Evolutionary conservation across 1,140 invertebrate species (phyloP).

Genomic region (Augochlora pura): DNA sequence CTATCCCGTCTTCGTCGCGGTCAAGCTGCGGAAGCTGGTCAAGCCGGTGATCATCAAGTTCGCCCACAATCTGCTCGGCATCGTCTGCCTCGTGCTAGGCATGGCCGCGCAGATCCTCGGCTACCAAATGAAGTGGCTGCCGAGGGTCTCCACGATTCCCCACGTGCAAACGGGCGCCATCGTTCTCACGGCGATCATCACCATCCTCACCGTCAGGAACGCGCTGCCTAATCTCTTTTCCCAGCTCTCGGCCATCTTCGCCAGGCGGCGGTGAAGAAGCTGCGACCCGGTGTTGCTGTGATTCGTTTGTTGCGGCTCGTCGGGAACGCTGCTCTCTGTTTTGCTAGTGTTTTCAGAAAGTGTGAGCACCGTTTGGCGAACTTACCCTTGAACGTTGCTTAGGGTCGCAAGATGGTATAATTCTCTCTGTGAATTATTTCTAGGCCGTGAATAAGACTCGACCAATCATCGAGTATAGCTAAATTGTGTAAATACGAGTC

Average conservation of each 20-base stretch:
- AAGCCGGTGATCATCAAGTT: constrained; percentile 68
- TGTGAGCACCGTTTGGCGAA: too few relatives aligned
- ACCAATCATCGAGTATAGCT: too few relatives aligned
- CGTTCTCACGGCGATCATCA: constrained; percentile 55
- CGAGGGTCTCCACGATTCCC: not conserved
- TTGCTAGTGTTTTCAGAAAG: too few relatives aligned
- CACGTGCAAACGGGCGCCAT: constrained; percentile 25
- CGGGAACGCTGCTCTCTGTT: too few relatives aligned
- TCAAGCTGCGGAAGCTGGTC: constrained; percentile 57
- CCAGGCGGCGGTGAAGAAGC: too few relatives aligned
- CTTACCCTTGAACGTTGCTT: too few relatives aligned
- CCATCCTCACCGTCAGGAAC: constrained; percentile 57
- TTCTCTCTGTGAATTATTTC: too few relatives aligned
- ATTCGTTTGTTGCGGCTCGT: too few relatives aligned
- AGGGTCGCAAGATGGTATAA: too few relatives aligned
- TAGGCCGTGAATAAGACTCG: too few relatives aligned
- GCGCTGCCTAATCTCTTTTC: constrained; percentile 54
- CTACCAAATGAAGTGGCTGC: constrained; percentile 60
- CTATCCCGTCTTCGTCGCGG: constrained; percentile 63
- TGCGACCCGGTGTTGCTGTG: too few relatives aligned
- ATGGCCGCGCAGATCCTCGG: constrained; percentile 66
- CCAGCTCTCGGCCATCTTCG: constrained; percentile 33
- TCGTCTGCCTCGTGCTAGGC: constrained; percentile 66
- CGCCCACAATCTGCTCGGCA: constrained; percentile 71
- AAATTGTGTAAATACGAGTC: too few relatives aligned